Evolutionary conservation across 2,888 invertebrate genomes (phyloP).

Genomic region (Lissonota sp.): DNA sequence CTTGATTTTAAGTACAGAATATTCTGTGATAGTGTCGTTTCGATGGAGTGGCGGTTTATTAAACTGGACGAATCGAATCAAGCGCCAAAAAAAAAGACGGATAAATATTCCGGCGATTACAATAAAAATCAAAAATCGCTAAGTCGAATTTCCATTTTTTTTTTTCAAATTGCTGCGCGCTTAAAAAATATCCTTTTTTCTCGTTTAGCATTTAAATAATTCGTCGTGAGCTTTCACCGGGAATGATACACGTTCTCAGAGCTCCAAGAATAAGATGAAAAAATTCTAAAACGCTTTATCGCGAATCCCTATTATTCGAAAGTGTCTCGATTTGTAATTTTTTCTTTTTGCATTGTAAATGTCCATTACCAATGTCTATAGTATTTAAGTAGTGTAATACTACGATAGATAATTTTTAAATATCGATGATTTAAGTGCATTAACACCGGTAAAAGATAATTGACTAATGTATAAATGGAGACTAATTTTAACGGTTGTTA

Average conservation of each 20-base stretch:
- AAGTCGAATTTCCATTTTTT: conserved; percentile 49
- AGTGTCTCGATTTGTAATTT: conserved; percentile 44
- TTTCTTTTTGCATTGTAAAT: conserved; percentile 64
- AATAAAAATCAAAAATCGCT: conserved; percentile 27
- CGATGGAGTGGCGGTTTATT: conserved; percentile 72
- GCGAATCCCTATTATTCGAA: conserved; percentile 34
- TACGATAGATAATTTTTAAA: conserved; percentile 64
- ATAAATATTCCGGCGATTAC: conserved; percentile 12
- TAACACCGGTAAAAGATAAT: conserved; percentile 50
- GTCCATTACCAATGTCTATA: conserved; percentile 62
- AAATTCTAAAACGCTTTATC: conserved; percentile 30
- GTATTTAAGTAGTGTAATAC: conserved; percentile 63
- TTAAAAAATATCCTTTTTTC: conserved; percentile 17
- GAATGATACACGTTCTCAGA: too few relatives aligned
- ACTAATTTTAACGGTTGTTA: conserved; percentile 61
- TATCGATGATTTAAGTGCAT: conserved; percentile 36
- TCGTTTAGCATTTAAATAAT: not conserved
- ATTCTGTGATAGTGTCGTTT: conserved; percentile 77
- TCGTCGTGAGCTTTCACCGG: not conserved
- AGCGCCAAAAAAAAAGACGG: conserved; percentile 3
- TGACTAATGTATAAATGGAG: conserved; percentile 54
- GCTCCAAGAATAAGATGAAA: conserved; percentile 1
- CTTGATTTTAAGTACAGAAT: conserved; percentile 63
- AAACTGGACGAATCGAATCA: conserved; percentile 28
- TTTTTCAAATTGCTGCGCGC: conserved; percentile 32